A percentile compares a stretch with the other conserved stretches of the same genome.
Evolutionary conservation across 2,113 vertebrate genomes (phyloP).

Genomic region (Gambusia affinis): DNA sequence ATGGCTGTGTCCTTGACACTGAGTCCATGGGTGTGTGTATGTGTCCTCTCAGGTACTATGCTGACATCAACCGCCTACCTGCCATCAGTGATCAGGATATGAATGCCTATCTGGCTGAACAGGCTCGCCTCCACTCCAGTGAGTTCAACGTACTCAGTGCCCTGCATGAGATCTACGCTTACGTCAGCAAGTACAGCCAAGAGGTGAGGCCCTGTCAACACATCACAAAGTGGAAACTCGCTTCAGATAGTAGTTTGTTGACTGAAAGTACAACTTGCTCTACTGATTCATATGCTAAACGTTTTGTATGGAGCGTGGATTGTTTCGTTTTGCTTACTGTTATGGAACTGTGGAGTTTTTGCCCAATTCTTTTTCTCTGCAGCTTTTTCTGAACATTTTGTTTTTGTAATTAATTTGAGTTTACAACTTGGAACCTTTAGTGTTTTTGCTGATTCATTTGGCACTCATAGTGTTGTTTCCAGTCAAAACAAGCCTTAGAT

Average conservation of each 20-base stretch:
- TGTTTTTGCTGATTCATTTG: not conserved
- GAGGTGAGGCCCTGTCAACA: constrained; percentile 82
- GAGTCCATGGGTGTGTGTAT: constrained; percentile 26
- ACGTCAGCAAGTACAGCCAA: constrained; percentile 94
- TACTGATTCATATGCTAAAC: not conserved
- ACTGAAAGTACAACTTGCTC: not conserved
- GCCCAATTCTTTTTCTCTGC: not conserved
- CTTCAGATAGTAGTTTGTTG: not conserved
- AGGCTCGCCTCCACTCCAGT: constrained; percentile 90
- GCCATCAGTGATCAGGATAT: constrained; percentile 98
- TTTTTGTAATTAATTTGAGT: not conserved
- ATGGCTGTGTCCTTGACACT: constrained; percentile 33
- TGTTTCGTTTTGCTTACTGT: not conserved
- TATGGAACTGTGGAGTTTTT: not conserved
- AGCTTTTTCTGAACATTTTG: not conserved
- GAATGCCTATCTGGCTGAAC: constrained; percentile 97
- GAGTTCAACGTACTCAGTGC: constrained; percentile 96
- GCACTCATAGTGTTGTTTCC: not conserved
- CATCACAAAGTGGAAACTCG: not conserved
- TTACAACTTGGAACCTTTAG: not conserved
- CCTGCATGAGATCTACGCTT: constrained; percentile 93
- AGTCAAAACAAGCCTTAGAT: constrained; percentile 1
- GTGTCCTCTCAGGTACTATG: constrained; percentile 87
- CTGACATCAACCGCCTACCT: constrained; percentile 93
- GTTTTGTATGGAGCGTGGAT: not conserved